Percentiles rank a stretch among this genome's conserved stretches.
phyloP scores from a whole-genome alignment of 1,140 invertebrate species.

The Drosophila melanica region DNA sequence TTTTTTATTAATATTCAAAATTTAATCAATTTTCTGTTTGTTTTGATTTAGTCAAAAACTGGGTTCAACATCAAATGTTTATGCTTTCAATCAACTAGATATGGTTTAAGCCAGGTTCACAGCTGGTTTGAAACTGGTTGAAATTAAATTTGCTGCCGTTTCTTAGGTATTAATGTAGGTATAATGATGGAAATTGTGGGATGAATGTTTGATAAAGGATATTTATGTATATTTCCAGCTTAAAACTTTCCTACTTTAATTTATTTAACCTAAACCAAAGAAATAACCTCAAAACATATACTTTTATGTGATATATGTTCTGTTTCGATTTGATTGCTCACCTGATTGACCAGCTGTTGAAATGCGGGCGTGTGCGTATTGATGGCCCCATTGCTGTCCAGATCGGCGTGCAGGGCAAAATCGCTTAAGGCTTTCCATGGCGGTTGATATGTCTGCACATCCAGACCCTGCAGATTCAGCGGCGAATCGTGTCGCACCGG shows the following conservation, averaged over 20 bases:
- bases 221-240: too few species aligned
- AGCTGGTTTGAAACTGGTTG: not conserved
- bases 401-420: slow-evolving; percentile 96
- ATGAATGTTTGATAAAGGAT: too few species aligned
- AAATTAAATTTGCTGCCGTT: too few species aligned
- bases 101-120: not conserved
- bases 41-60: not conserved
- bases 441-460: slow-evolving; percentile 98
- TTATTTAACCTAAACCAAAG: too few species aligned
- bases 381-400: slow-evolving; percentile 89
- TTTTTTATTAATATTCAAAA: too few species aligned
- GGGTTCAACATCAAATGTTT: not conserved
- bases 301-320: too few species aligned
- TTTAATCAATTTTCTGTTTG: too few species aligned
- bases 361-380: slow-evolving; percentile 95
- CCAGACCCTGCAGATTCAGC: slow-evolving; percentile 92
- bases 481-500: slow-evolving; percentile 97
- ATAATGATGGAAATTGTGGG: too few species aligned
- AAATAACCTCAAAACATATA: too few species aligned
- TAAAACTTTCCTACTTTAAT: too few species aligned
- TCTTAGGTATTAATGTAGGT: too few species aligned
- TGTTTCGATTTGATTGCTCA: slow-evolving; percentile 84
- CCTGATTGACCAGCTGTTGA: slow-evolving; percentile 97
- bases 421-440: slow-evolving; percentile 98
- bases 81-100: not conserved